Base-by-base conservation (phyloP, 2,888 invertebrate genomes). In the Mimas tiliae region DNA sequence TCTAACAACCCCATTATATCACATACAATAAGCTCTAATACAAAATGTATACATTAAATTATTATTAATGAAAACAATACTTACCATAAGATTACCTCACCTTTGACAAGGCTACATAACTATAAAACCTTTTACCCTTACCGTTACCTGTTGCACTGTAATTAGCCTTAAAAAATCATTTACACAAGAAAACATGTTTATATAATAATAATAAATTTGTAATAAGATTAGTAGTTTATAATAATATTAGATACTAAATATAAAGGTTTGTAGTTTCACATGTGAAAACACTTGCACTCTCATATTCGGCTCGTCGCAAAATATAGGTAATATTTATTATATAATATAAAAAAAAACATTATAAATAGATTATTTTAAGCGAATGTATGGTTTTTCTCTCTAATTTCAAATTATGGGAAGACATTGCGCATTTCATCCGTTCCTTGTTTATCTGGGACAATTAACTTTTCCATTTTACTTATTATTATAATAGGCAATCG, bases 391-490 rank as follows among this genome's bases (percentile, higher is more conserved):
- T 63, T 65, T 27, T 34, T 65, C 85, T 82, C 78, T 86, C 87
- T 88, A 83, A 78, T 84, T 84, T 91, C 88, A 92, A 90, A 92
- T 93, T 93, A 93, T 93, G 93, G 93, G 93, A 93, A 93, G 93
- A 93, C 93, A 93, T 93, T 93, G 93, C 93, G 93, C 93, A 93
- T 93, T 93, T 93, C 93, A 93, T 93, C 93, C 92, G 93, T 93
- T 93, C 93, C 93, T 93, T 93, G 87, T 90, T 82, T 80, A 81
- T 79, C 88, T 86, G 82, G 83, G 81, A 87, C 90, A 85, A 87
- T 89, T 83, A 88, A 89, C 86, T 90, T 87, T 88, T 68, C 62
- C 21, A 1, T 34, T 67, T 12, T 2, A 69, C 55, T 42, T 53
- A 9, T 42, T 47, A 48, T 9, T 47, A n/a, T n/a, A n/a, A n/a